Percentiles rank a stretch among this genome's conserved stretches.
phyloP scores from a whole-genome alignment of 1,140 invertebrate genomes.

The Drosophila novamexicana region DNA sequence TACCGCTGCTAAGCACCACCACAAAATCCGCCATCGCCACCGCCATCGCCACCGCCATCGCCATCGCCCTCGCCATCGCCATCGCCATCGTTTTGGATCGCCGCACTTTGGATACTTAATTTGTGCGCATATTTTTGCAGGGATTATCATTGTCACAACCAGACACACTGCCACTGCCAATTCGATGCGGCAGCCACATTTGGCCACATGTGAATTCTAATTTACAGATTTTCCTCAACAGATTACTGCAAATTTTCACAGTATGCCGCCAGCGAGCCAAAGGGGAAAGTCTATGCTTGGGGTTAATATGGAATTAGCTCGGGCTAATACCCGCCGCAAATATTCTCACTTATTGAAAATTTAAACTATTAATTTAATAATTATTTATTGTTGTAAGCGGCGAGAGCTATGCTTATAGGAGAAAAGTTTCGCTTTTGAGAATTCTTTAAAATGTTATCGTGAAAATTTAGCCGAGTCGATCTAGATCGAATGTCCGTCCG shows the following conservation, averaged over 20 bases:
- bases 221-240: constrained; percentile 28
- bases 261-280: not conserved
- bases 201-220: constrained; percentile 46
- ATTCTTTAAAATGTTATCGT: too few species aligned
- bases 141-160: constrained; percentile 73
- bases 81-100: constrained; percentile 7
- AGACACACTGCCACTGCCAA: constrained; percentile 26
- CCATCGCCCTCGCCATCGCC: not conserved
- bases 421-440: too few species aligned
- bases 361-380: not conserved
- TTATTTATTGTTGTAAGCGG: not conserved
- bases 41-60: not conserved
- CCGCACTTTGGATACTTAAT: constrained; percentile 66
- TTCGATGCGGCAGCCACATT: constrained; percentile 42
- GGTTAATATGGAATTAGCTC: constrained; percentile 33
- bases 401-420: not conserved
- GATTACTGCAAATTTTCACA: constrained; percentile 32
- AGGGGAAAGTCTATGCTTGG: constrained; percentile 33
- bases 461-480: too few species aligned
- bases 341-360: constrained; percentile 10
- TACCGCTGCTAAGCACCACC: constrained; percentile 15
- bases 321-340: constrained; percentile 22
- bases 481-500: too few species aligned
- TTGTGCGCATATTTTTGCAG: constrained; percentile 79
- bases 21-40: constrained; percentile 16